Evolutionary conservation across 2,797 vertebrate genomes (phyloP), one percentile per base, ranked within the genome.

Genomic region (Philypnodon macrostomus): DNA sequence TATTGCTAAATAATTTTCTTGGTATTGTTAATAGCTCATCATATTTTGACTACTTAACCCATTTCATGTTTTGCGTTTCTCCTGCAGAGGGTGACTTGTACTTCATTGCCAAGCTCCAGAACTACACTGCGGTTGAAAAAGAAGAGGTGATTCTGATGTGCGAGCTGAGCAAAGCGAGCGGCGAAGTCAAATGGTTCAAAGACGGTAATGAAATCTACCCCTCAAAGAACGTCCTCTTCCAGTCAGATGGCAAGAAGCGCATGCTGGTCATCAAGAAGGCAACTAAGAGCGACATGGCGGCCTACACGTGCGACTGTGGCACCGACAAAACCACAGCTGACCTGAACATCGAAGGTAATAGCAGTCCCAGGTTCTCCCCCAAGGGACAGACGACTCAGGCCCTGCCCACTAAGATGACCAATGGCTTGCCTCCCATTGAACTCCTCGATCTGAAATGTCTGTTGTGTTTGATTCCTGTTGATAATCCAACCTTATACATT

Each of bases 151-250:
- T 91, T 55, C 87, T 99, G 46, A 91, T 92, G 41, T 99, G 97
- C 58, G 96, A 99, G 80, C 85, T 99, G 59, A 99, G 96, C 88
- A 99, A 97, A 76, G 62, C 91, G 12, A 75, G 87, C 4, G 93
- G 92, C 1, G 90, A 94, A 1, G 95, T 98, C 45, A 97, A 95
- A 73, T 99, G 97, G 97, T 92, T 94, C 74, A 98, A 96, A 63
- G 93, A 95, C 11, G 93, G 92, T 4, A 86, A 93, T 17, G 95
- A 96, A 75, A 86, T 98, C 75, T 92, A 83, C 29, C 93, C 95
- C 2, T 97, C 95, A 45, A 98, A 95, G 85, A 96, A 93, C 51
- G 83, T 90, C 0, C 34, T 88, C 23, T 89, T 98, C 73, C 92
- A 87, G 72, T 73, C 88, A 0, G 96, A 99, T 0, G 93, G 94